phyloP scores from a whole-genome alignment of 2,797 vertebrate genomes.

The Malacoctenus gilli region DNA sequence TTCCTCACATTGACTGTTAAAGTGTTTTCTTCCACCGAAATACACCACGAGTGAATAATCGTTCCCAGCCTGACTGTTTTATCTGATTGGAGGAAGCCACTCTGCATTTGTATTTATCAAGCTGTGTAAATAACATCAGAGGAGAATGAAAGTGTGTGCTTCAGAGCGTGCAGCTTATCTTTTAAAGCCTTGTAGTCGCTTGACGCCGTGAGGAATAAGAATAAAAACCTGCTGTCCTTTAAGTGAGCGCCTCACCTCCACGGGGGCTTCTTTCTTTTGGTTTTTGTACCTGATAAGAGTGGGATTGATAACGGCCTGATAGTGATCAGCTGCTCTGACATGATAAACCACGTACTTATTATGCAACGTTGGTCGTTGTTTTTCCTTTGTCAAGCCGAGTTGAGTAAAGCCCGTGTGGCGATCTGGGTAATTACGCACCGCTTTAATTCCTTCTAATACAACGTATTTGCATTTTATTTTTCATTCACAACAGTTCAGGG shows the following conservation, averaged over 20 bases:
- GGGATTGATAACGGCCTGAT: conserved; percentile 28
- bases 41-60: neutral
- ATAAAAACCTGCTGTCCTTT: conserved; percentile 14
- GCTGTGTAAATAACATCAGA: conserved; percentile 26
- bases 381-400: conserved; percentile 10
- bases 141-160: conserved; percentile 15
- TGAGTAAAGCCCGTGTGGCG: neutral
- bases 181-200: conserved; percentile 29
- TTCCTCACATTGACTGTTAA: no score
- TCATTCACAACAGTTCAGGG: neutral
- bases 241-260: conserved; percentile 15
- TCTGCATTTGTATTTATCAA: conserved; percentile 3
- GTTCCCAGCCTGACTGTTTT: conserved; percentile 12
- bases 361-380: conserved; percentile 26
- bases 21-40: neutral
- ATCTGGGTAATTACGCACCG: neutral
- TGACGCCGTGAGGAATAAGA: conserved; percentile 12
- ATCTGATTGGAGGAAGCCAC: conserved; percentile 8
- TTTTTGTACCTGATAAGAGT: conserved; percentile 15
- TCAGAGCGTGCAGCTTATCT: conserved; percentile 38
- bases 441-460: no score
- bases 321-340: conserved; percentile 42
- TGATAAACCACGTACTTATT: conserved; percentile 48
- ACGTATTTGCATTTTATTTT: no score
- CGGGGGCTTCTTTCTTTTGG: conserved; percentile 10